These are phyloP conservation scores for Nesoenas mayeri DNA, from an alignment of 2,113 vertebrate genomes.

Conservation along the genomic window DNA sequence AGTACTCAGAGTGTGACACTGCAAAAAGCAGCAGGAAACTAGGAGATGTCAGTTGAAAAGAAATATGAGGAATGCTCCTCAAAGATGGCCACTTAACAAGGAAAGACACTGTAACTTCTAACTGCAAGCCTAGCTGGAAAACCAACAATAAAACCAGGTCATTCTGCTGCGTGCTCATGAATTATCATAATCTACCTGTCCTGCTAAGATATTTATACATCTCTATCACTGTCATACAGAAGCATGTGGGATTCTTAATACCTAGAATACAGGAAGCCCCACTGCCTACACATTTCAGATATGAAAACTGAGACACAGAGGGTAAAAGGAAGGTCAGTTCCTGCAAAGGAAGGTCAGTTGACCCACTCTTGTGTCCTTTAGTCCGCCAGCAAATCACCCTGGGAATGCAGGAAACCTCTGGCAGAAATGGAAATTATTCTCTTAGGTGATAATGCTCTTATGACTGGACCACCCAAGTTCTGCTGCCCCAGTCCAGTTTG, in stretches of 20 bases:
- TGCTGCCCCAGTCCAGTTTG: background rate
- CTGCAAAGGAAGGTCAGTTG: background rate
- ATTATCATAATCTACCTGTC: background rate
- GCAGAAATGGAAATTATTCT: constrained; percentile 6
- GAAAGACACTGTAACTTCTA: background rate
- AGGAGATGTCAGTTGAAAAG: background rate
- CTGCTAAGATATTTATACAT: background rate
- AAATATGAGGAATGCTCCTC: background rate
- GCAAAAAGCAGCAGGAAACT: background rate
- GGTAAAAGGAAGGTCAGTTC: background rate
- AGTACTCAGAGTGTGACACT: background rate
- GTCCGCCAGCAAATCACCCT: background rate
- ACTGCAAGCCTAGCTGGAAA: background rate
- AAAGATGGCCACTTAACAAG: background rate
- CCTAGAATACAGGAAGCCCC: background rate
- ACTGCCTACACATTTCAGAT: background rate
- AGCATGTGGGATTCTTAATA: background rate
- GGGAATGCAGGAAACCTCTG: background rate
- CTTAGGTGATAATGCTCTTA: background rate
- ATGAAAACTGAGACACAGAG: background rate
- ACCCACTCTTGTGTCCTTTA: background rate
- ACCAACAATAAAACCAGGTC: background rate
- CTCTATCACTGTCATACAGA: background rate
- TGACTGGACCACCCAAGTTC: background rate
- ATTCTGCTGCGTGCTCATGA: background rate